These are phyloP conservation scores for Sceloporus tristichus DNA, from an alignment of 2,113 vertebrate genomes.

Conservation along the genomic window DNA sequence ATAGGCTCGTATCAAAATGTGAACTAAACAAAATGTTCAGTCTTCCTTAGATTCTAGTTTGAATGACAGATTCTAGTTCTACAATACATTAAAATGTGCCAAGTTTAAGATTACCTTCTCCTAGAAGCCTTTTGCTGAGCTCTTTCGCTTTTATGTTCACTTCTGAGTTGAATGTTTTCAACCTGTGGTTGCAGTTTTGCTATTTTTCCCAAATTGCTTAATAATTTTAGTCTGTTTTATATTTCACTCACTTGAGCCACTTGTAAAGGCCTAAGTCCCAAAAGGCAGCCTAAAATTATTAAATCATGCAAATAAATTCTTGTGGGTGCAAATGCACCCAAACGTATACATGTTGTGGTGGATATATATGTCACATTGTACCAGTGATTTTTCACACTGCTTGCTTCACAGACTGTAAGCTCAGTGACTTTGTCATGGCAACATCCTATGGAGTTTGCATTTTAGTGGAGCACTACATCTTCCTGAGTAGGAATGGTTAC, in stretches of 20 bases:
- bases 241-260: not conserved
- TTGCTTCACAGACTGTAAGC: not conserved
- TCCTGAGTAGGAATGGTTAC: not conserved
- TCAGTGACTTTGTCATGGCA: too few species aligned
- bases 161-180: not conserved
- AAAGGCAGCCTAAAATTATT: not conserved
- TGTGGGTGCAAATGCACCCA: not conserved
- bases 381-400: not conserved
- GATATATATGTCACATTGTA: not conserved
- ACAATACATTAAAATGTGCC: too few species aligned
- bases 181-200: not conserved
- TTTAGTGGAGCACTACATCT: not conserved
- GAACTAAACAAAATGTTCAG: too few species aligned
- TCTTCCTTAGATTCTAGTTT: too few species aligned
- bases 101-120: too few species aligned
- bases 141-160: not conserved
- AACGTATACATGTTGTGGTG: not conserved
- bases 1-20: too few species aligned
- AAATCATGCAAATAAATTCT: not conserved
- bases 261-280: not conserved
- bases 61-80: too few species aligned
- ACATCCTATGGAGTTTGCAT: too few species aligned
- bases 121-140: not conserved
- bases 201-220: not conserved
- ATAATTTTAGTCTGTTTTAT: not conserved